phyloP scores from a whole-genome alignment of 2,888 invertebrate genomes.

The Teinopalpus imperialis region DNA sequence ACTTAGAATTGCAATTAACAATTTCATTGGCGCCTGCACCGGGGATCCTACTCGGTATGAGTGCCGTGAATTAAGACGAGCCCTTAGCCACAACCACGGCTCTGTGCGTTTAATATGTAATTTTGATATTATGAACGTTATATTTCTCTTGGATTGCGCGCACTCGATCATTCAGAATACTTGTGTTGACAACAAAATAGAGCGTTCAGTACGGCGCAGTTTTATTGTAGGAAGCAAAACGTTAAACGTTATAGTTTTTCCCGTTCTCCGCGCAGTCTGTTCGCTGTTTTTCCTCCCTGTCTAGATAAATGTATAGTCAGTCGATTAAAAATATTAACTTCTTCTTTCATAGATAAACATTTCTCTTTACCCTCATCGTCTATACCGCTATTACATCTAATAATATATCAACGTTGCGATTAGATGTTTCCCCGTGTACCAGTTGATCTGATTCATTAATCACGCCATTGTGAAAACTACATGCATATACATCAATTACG shows the following conservation, averaged over 20 bases:
- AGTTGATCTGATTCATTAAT: conserved; percentile 64
- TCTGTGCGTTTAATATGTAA: too few species aligned
- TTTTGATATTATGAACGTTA: too few species aligned
- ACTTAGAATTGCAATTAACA: too few species aligned
- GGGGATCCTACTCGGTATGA: too few species aligned
- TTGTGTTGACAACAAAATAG: too few species aligned
- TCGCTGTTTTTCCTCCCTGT: conserved; percentile 18
- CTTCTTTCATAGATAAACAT: too few species aligned
- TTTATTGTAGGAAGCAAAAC: conserved; percentile 18
- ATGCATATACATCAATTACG: conserved; percentile 31
- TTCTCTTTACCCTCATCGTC: conserved; percentile 11
- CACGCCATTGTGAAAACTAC: conserved; percentile 59
- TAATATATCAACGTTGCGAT: conserved; percentile 66
- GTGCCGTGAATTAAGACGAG: too few species aligned
- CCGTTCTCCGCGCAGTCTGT: not conserved
- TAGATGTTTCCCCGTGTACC: conserved; percentile 60
- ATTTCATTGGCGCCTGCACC: too few species aligned
- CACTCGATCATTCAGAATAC: too few species aligned
- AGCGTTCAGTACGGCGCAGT: too few species aligned
- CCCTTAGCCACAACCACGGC: too few species aligned
- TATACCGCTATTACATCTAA: conserved; percentile 40
- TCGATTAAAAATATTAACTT: conserved; percentile 31
- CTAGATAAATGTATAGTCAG: conserved; percentile 31
- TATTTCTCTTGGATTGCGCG: too few species aligned
- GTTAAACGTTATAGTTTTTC: not conserved